Evolutionary conservation across 2,888 invertebrate genomes (phyloP), one percentile per base, ranked within the genome.

Genomic region (Eudasyphora cyanicolor): DNA sequence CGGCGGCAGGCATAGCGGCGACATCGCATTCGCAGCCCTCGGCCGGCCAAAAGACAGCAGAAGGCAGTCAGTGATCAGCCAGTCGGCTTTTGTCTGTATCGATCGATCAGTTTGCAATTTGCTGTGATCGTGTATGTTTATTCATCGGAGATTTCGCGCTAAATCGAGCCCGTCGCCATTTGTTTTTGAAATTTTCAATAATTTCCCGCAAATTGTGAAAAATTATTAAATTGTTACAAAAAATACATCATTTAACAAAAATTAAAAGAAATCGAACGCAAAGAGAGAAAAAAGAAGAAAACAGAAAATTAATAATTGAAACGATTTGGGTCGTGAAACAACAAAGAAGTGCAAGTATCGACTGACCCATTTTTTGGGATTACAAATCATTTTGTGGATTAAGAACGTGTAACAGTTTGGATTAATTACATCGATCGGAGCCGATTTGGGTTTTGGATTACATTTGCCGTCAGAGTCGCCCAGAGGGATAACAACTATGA

Each of bases 401-500:
- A 74, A 45, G 19, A 7, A 29, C 32, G 24, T 6, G 24, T 32
- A 24, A 35, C 1, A 14, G 35, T 54, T 79, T 51, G 80, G 76
- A 84, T 80, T 82, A 70, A n/a, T n/a, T n/a, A 78, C 17, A 45
- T 1, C 45, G 17, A n/a, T n/a, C n/a, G n/a, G n/a, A n/a, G 21
- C 7, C n/a, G 24, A 19, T 14, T 24, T 57, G 24, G 51, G 51
- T 19, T 42, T 70, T 73, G 80, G 80, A 77, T 83, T 83, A 75
- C 49, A 67, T 79, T 51, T 69, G 35, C 27, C 2, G 7, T 17
- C 19, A 54, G 51, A 12, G 27, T 32, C 57, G 67, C 12, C 4
- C 32, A 67, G 29, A 60, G 77, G 78, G 77, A 76, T 76, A 69
- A 79, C 69, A 82, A 81, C 82, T 81, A 90, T 90, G 90, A 90